A percentile compares a stretch with the other conserved stretches of the same genome.
Conservation (phyloP, 2,797 vertebrate genomes). For the Cynopterus sphinx region DNA sequence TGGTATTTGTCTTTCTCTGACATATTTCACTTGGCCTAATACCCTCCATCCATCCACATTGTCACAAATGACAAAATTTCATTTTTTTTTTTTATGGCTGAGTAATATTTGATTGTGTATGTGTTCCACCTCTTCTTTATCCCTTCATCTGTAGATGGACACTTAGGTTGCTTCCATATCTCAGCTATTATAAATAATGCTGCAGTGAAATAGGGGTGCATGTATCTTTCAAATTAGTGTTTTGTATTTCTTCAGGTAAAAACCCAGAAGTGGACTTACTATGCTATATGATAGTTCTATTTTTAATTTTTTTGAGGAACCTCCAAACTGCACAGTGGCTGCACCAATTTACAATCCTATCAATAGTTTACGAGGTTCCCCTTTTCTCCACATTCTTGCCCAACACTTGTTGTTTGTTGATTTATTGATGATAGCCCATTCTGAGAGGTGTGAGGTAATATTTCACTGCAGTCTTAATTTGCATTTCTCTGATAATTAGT, state of each 20-base stretch:
- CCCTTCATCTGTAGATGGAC: not conserved
- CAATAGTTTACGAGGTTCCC: not conserved
- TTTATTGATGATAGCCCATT: not conserved
- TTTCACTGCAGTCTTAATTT: no score
- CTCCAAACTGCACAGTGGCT: no score
- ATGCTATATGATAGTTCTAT: no score
- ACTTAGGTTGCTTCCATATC: no score
- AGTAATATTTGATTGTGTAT: no score
- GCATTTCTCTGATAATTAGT: no score
- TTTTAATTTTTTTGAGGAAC: no score
- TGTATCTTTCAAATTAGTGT: not conserved
- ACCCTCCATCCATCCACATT: not conserved
- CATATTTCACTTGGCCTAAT: not conserved
- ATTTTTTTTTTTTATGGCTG: no score
- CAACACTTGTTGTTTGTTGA: not conserved
- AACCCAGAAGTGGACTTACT: not conserved
- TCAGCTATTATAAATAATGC: no score
- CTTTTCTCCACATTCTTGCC: not conserved
- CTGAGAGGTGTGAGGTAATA: no score
- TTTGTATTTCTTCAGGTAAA: not conserved
- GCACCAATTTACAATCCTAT: not conserved
- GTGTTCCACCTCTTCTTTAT: not conserved
- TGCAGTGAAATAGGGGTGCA: no score
- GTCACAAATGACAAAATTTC: no score
- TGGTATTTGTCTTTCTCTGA: not conserved